Conservation (phyloP, 92 coral and sea anemone genomes). For the Diadumene lineata region DNA sequence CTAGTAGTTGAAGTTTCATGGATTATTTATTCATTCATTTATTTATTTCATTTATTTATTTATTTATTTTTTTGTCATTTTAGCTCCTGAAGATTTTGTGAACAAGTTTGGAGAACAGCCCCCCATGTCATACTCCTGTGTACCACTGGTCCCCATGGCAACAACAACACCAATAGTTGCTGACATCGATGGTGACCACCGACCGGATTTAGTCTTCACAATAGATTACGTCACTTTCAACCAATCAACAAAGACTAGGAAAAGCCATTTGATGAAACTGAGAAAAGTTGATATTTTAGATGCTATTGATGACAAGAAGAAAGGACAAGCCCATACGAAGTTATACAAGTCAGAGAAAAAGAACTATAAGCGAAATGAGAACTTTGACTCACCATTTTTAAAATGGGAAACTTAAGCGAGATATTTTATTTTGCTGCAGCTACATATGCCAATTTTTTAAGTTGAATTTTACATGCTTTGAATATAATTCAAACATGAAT, state of each 20-base stretch:
- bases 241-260: constrained; percentile 27
- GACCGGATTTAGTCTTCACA: constrained; percentile 57
- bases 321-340: background rate
- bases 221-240: constrained; percentile 43
- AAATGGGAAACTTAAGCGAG: constrained; percentile 6
- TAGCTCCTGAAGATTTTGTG: constrained; percentile 42
- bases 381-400: constrained; percentile 44
- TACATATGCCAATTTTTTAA: no score
- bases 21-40: no score
- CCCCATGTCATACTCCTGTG: constrained; percentile 35
- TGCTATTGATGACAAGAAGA: constrained; percentile 4
- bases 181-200: constrained; percentile 36
- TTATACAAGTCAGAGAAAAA: background rate
- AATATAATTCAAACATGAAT: no score
- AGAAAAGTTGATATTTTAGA: constrained; percentile 29
- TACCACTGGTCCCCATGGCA: constrained; percentile 51
- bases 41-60: background rate
- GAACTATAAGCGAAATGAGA: constrained; percentile 26
- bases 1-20: no score
- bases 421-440: no score
- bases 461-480: no score
- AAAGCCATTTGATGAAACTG: constrained; percentile 25
- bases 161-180: constrained; percentile 48
- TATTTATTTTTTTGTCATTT: background rate
- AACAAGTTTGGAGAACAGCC: constrained; percentile 45